Base-by-base conservation (phyloP, 2,797 vertebrate species). In the Pelochelys cantorii region DNA sequence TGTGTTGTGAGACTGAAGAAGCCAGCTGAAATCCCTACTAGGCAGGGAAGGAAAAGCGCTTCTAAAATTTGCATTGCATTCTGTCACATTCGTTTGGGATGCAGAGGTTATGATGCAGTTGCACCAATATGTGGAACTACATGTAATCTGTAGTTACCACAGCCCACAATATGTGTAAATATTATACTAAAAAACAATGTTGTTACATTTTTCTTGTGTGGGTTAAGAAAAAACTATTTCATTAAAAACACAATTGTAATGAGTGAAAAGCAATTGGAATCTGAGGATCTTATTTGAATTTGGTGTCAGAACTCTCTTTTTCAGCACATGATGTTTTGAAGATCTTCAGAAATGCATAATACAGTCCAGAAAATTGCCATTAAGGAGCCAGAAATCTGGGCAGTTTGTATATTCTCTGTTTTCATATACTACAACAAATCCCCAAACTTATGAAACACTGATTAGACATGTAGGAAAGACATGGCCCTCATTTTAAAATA, bases 1-100 rank as follows among this genome's bases (percentile, higher is more conserved):
- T 86, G 80, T 81, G 71, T 77, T 93, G 86, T 31, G 62, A 80
- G 55, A 92, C 37, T 84, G 82, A 89, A 88, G 54, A 54, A 89
- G 42, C 20, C 92, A 94, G 31, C 7, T 84, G 34, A 6, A 89
- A 85, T 17, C 4, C 8, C 55, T 92, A 78, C 60, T 62, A 94
- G 86, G 56, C 34, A 84, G n/a, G 42, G 18, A 75, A 81, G 82
- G 23, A 60, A 84, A 90, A 65, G 27, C 25, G 83, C 52, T 95
- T 74, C 68, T 86, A 62, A 92, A 91, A 87, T 83, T 48, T 91
- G 1, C 17, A 78, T 78, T 2, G 12, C 14, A 4, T 60, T 93
- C 29, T 83, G 79, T 81, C 31, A 75, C 25, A 54, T 80, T 85
- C 83, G 0, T 48, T 78, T 89, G 74, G 52, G 37, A 90, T 87